These are phyloP conservation scores for Hydriomena furcata DNA, from an alignment of 2,888 invertebrate species.

Conservation along the genomic window DNA sequence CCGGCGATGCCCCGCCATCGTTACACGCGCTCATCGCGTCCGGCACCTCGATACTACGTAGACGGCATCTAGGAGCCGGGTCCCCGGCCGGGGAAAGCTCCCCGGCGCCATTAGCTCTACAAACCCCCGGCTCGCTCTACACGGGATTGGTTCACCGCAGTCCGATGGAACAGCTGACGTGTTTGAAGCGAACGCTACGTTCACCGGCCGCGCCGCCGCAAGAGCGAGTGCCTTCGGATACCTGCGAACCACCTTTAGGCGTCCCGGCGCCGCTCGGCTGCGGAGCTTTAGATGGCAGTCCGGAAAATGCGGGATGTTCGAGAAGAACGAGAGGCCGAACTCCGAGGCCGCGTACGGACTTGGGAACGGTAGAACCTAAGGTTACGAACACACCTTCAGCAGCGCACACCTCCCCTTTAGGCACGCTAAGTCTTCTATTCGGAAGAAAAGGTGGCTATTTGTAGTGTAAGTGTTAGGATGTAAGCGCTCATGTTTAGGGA, in stretches of 20 bases:
- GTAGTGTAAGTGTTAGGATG: conserved; percentile 37
- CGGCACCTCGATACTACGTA: conserved; percentile 71
- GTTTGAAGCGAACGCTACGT: conserved; percentile 83
- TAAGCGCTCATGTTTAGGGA: conserved; percentile 11
- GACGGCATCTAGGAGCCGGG: conserved; percentile 81
- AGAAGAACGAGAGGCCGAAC: conserved; percentile 64
- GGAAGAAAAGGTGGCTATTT: conserved; percentile 93
- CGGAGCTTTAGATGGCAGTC: conserved; percentile 73
- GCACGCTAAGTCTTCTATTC: conserved; percentile 91
- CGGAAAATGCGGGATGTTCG: conserved; percentile 19
- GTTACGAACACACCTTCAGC: conserved; percentile 38
- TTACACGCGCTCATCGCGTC: conserved; percentile 81
- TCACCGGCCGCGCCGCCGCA: conserved; percentile 67
- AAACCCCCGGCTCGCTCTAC: conserved; percentile 84
- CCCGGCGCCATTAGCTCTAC: conserved; percentile 85
- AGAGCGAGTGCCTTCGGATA: conserved; percentile 51
- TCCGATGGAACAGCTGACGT: conserved; percentile 91
- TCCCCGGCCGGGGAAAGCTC: conserved; percentile 84
- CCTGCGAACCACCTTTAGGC: conserved; percentile 71
- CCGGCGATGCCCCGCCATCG: conserved; percentile 81
- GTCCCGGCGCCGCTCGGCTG: conserved; percentile 85
- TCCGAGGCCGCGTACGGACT: conserved; percentile 63
- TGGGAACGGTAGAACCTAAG: conserved; percentile 53
- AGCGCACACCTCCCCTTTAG: conserved; percentile 79
- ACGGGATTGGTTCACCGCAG: conserved; percentile 86